A percentile compares a stretch with the other conserved stretches of the same genome.
These are phyloP conservation scores for Ellobius talpinus DNA, from an alignment of 2,113 vertebrate species.

Conservation along the genomic window DNA sequence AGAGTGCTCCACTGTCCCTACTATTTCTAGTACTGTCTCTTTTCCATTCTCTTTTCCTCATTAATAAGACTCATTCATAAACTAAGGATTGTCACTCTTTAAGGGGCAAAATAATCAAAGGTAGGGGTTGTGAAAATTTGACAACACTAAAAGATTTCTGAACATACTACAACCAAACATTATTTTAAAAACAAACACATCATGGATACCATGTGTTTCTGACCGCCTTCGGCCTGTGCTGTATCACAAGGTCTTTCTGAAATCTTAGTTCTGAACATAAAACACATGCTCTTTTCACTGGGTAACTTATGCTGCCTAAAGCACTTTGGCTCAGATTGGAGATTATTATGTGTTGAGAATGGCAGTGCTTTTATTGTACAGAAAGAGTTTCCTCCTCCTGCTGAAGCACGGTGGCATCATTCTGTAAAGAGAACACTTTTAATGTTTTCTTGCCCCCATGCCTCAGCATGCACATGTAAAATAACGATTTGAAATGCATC, in stretches of 20 bases:
- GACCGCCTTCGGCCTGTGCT: neutral
- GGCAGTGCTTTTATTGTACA: neutral
- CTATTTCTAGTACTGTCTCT: neutral
- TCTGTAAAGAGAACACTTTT: neutral
- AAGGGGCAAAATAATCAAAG: neutral
- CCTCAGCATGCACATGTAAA: neutral
- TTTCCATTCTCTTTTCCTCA: accelerated
- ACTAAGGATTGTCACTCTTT: neutral
- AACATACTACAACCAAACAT: neutral
- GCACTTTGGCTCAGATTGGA: neutral
- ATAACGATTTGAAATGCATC: neutral
- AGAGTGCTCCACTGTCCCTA: neutral
- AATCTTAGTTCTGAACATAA: neutral
- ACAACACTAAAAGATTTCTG: neutral
- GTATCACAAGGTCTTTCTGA: neutral
- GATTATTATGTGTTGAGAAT: neutral
- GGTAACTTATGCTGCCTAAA: neutral
- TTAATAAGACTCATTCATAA: neutral
- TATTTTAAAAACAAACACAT: neutral
- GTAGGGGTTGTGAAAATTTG: neutral
- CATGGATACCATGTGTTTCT: neutral
- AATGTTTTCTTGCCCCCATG: neutral
- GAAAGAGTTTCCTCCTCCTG: neutral
- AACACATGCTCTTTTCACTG: neutral
- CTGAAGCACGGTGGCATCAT: neutral